A percentile compares a stretch with the other conserved stretches of the same genome.
Evolutionary conservation across 1,140 invertebrate species (phyloP).

Genomic region (Physella acuta): DNA sequence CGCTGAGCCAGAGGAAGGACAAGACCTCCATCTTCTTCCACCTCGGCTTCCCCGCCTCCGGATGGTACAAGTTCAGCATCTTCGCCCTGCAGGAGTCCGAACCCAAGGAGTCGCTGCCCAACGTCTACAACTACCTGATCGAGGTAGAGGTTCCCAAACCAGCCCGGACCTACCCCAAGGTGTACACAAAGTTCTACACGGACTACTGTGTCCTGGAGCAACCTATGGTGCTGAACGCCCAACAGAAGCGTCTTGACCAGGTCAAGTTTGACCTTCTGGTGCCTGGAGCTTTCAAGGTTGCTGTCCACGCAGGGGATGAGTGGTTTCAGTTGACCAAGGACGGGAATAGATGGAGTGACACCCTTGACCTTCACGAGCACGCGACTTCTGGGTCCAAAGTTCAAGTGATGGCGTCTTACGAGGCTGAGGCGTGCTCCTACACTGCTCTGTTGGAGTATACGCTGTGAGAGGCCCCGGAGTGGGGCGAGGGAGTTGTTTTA

Average conservation of each 20-base stretch:
- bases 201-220: slow-evolving; percentile 52
- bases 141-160: slow-evolving; percentile 31
- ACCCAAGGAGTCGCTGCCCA: slow-evolving; percentile 46
- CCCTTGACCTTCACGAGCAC: slow-evolving; percentile 36
- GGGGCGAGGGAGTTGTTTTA: no score
- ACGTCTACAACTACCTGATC: slow-evolving; percentile 57
- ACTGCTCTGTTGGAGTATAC: slow-evolving; percentile 52
- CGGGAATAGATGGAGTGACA: slow-evolving; percentile 40
- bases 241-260: slow-evolving; percentile 26
- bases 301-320: slow-evolving; percentile 48
- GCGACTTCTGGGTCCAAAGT: slow-evolving; percentile 40
- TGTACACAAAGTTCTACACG: slow-evolving; percentile 57
- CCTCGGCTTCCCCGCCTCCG: slow-evolving; percentile 44
- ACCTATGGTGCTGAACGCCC: slow-evolving; percentile 41
- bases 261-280: slow-evolving; percentile 32
- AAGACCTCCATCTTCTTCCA: slow-evolving; percentile 34
- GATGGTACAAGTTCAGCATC: slow-evolving; percentile 55
- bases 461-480: no score
- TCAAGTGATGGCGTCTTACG: slow-evolving; percentile 50
- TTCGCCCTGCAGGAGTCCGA: slow-evolving; percentile 48
- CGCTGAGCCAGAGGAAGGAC: slow-evolving; percentile 47
- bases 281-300: slow-evolving; percentile 48
- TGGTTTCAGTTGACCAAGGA: slow-evolving; percentile 50
- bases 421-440: slow-evolving; percentile 40
- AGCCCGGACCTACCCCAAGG: slow-evolving; percentile 47